Percentiles rank a stretch among this genome's conserved stretches.
Evolutionary conservation across 37 sponge, comb jelly and placozoan genomes (phyloP).

Genomic region (Halichondria panicea): DNA sequence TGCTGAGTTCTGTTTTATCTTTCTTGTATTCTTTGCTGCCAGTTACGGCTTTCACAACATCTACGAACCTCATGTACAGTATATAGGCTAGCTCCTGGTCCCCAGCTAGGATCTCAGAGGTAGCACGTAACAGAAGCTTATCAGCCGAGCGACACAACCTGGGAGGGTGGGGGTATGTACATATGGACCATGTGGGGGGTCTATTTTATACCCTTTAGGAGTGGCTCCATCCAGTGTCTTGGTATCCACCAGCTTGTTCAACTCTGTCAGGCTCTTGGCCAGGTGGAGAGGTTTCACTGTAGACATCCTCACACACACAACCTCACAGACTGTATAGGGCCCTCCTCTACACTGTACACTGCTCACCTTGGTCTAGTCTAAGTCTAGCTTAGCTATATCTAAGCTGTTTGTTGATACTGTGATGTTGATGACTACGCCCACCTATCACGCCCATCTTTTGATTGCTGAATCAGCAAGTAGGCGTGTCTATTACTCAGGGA

Average conservation of each 20-base stretch:
- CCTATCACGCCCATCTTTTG: no score
- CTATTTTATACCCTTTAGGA: conserved; percentile 45
- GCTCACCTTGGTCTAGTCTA: no score
- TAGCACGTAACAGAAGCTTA: conserved; percentile 63
- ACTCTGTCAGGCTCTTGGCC: conserved; percentile 60
- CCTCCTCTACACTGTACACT: no score
- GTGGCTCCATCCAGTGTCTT: conserved; percentile 11
- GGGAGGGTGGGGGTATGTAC: background rate
- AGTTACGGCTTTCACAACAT: conserved; percentile 41
- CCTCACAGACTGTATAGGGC: no score
- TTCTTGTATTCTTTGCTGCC: conserved; percentile 41
- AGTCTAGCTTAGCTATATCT: no score
- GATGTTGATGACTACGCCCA: no score
- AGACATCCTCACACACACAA: no score
- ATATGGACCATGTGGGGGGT: background rate
- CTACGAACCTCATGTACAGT: conserved; percentile 74
- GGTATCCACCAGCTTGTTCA: conserved; percentile 40
- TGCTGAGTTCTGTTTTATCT: conserved; percentile 44
- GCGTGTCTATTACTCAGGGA: no score
- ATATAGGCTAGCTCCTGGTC: conserved; percentile 87
- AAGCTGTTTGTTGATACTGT: no score
- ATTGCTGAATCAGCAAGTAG: no score
- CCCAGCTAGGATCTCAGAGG: conserved; percentile 42
- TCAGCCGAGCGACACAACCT: conserved; percentile 57
- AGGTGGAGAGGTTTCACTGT: conserved; percentile 58